Percentiles rank a stretch among this genome's conserved stretches.
Evolutionary conservation across 2,113 vertebrate genomes (phyloP).

Genomic region (Laticauda laticaudata): DNA sequence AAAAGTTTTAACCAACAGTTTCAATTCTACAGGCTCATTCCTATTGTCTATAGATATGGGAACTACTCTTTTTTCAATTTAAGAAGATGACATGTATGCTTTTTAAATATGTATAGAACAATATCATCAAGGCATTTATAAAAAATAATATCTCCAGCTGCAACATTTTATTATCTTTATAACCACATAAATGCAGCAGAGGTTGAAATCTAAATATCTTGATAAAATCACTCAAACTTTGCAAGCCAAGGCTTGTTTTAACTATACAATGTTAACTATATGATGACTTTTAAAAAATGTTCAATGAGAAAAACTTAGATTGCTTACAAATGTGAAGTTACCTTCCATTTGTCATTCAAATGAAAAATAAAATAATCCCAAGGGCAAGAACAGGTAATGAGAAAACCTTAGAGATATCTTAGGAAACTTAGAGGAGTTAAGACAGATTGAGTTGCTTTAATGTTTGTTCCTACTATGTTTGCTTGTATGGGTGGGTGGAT

Average conservation of each 20-base stretch:
- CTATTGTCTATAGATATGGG: neutral
- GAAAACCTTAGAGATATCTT: neutral
- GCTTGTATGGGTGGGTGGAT: no score
- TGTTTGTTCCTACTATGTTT: neutral
- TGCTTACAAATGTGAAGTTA: constrained; percentile 1
- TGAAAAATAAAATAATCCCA: neutral
- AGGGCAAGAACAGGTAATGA: neutral
- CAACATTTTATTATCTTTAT: neutral
- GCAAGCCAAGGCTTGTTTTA: neutral
- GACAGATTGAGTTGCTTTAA: neutral
- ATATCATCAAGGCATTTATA: constrained; percentile 5
- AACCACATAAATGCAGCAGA: neutral
- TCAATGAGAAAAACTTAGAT: neutral
- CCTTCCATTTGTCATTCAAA: neutral
- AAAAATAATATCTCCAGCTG: neutral
- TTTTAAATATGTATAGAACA: neutral
- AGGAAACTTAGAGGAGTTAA: neutral
- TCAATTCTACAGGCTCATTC: neutral
- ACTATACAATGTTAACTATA: neutral
- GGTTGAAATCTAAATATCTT: constrained; percentile 11
- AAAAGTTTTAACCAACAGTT: neutral
- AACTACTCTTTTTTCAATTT: constrained; percentile 12
- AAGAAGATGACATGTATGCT: constrained; percentile 10
- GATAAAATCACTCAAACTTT: neutral
- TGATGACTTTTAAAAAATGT: neutral